Evolutionary conservation across 2,113 vertebrate species (phyloP), one percentile per base, ranked within the genome.

Genomic region (Riparia riparia): DNA sequence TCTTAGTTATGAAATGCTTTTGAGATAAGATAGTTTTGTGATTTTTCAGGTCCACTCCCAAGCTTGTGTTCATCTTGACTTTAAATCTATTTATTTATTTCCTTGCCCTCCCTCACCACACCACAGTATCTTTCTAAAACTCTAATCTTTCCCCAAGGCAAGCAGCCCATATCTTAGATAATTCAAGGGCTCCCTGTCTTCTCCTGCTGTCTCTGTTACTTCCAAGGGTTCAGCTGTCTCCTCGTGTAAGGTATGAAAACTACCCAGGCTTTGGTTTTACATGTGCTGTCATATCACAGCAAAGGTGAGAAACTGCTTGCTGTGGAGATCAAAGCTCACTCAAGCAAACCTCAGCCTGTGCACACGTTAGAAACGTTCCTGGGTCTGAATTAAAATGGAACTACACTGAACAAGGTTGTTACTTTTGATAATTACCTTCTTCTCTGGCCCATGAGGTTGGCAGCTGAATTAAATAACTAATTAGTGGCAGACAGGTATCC

Each of bases 221-320:
- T 58, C 41, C 50, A 44, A 65, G 47, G 12, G 6, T 86, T 95
- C 73, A 93, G 32, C 80, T 96, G 84, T 94, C 93, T 93, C 57
- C 24, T 82, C 71, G 64, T 71, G 65, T 86, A 56, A 76, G 41
- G 57, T 72, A 84, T 3, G 89, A 89, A 73, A 86, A 73, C 39
- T 18, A n/a, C n/a, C 64, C 69, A 61, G 53, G 61, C 57, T 72
- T 50, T 74, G 44, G 6, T n/a, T 94, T 94, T 82, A 37, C 8
- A 22, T 86, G 21, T 83, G 56, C 72, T 94, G 83, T 95, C 68
- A 34, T 53, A 28, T 73, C 57, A 14, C 22, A 73, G 82, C 50
- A 54, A 71, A 86, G 78, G 72, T 95, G 77, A 68, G 73, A 91
- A 86, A 11, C 37, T 13, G n/a, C 70, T 79, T 61, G 19, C 44